A percentile compares a stretch with the other conserved stretches of the same genome.
Evolutionary conservation across 35 echinoderm and acorn worm species (phyloP).

Genomic region (Patiria miniata): DNA sequence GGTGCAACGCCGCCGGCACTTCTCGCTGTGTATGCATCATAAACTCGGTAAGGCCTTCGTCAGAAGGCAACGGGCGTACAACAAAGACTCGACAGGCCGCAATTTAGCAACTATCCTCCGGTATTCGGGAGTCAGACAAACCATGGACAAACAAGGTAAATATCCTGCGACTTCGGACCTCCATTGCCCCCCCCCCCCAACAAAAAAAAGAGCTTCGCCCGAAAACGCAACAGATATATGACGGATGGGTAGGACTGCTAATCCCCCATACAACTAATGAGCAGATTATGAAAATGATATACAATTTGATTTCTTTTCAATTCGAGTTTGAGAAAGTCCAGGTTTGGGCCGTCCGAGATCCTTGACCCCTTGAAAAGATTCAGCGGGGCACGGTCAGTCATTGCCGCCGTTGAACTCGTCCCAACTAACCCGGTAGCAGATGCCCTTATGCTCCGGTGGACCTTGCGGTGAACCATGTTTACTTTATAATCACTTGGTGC

Average conservation of each 20-base stretch:
- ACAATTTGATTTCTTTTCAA: slow-evolving; percentile 27
- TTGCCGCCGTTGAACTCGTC: background rate
- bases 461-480: no score
- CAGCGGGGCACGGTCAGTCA: background rate
- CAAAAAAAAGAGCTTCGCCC: background rate
- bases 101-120: slow-evolving; percentile 18
- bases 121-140: background rate
- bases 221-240: slow-evolving; percentile 11
- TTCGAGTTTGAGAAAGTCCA: background rate
- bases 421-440: background rate
- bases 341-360: no score
- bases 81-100: slow-evolving; percentile 14
- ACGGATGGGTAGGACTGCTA: background rate
- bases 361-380: background rate
- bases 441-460: background rate
- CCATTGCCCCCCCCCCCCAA: background rate
- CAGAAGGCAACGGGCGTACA: background rate
- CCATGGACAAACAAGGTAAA: background rate
- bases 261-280: background rate
- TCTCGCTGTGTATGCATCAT: slow-evolving; percentile 17
- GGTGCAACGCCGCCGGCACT: slow-evolving; percentile 4
- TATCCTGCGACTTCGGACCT: background rate
- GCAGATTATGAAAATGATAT: slow-evolving; percentile 19
- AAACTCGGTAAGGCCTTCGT: slow-evolving; percentile 20
- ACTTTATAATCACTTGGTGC: no score